A percentile compares a stretch with the other conserved stretches of the same genome.
Conservation (phyloP, 2,113 vertebrate genomes). For the Megaceryle torquata region DNA sequence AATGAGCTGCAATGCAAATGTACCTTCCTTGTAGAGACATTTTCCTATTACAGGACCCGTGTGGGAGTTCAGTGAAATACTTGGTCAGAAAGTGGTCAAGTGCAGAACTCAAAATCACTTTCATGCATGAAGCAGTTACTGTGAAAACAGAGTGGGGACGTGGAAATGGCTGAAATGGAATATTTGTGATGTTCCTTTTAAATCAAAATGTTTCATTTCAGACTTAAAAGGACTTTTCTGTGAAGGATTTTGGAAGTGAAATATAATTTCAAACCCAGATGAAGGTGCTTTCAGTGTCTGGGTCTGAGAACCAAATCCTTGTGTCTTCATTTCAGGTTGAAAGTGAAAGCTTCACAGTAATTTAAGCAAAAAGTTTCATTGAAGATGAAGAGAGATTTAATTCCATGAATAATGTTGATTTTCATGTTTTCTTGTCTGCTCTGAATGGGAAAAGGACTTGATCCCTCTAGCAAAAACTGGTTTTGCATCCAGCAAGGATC, state of each 20-base stretch:
- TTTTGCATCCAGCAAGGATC: neutral
- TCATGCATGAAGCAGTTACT: neutral
- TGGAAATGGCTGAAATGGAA: neutral
- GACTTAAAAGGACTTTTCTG: neutral
- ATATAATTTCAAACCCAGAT: neutral
- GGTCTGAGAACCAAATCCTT: neutral
- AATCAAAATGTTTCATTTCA: neutral
- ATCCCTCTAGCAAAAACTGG: neutral
- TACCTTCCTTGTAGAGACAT: neutral
- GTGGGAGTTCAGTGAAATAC: neutral
- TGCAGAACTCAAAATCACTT: neutral
- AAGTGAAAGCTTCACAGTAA: neutral
- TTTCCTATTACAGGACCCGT: neutral
- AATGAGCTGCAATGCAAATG: neutral
- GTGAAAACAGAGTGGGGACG: neutral
- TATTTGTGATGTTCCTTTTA: neutral
- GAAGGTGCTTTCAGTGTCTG: neutral
- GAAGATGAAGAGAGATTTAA: neutral
- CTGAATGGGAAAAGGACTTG: neutral
- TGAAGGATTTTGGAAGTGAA: neutral
- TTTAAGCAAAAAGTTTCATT: neutral
- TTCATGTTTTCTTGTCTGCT: neutral
- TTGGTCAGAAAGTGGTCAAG: neutral
- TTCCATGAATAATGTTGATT: neutral
- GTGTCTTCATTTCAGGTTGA: neutral